Base-by-base conservation (phyloP, 2,113 vertebrate genomes). In the Dunckerocampus dactyliophorus region DNA sequence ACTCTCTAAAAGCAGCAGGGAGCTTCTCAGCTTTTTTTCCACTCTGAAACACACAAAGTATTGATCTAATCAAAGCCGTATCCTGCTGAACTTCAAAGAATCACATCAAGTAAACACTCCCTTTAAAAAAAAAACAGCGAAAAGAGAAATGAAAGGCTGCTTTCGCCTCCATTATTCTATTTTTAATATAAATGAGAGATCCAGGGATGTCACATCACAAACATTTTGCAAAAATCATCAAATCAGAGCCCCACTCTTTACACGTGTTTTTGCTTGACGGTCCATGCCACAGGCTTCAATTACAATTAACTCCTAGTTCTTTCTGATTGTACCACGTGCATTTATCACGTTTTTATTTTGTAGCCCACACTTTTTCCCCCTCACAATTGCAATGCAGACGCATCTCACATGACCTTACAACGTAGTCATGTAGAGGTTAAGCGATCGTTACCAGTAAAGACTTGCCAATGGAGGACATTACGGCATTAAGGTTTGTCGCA, bases 21-120 rank as follows among this genome's bases (percentile, higher is more conserved):
- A 94, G 92, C 93, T 91, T 84, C 85, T 91, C 90, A 90, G 92
- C 91, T 85, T 92, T 91, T 93, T 93, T 93, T 93, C 7, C 94
- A 93, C 93, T 93, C 90, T 91, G 93, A 87, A 91, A 91, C 89
- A 89, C 88, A 90, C 88, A 90, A 85, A 87, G 93, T 93, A 96
- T 95, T 94, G 94, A 98, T 95, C 92, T 95, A 93, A 96, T 97
- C 94, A 96, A 94, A 96, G 94, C 91, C 94, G 95, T 94, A 95
- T 94, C 94, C 93, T 90, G 92, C 91, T 90, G 82, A 91, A 91
- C 95, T 93, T 96, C 95, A 95, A 96, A 96, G 93, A 88, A 76
- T 89, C 84, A 86, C 83, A 83, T 82, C 92, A 92, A 93, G 92
- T 92, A 93, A 93, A 93, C 92, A 93, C 92, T 91, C 91, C 91